Conservation (phyloP, 2,113 vertebrate species). For the Chloropsis hardwickii region DNA sequence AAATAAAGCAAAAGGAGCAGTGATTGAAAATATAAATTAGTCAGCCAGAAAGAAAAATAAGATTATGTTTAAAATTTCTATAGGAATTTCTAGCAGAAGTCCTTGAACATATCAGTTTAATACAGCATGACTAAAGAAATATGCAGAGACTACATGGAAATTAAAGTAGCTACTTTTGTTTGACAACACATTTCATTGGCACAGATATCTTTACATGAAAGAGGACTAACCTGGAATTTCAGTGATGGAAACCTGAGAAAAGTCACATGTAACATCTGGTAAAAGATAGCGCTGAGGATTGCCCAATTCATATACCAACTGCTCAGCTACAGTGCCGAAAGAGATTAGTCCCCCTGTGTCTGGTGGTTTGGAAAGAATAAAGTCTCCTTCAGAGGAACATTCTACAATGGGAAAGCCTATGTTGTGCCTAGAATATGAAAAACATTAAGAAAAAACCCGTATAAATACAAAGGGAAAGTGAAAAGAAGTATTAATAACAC, state of each 20-base stretch:
- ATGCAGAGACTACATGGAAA: background rate
- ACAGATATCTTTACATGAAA: background rate
- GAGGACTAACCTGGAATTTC: constrained; percentile 79
- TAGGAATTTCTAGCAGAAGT: background rate
- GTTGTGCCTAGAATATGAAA: constrained; percentile 78
- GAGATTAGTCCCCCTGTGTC: constrained; percentile 79
- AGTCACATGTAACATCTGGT: constrained; percentile 86
- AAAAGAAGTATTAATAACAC: background rate
- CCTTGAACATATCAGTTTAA: background rate
- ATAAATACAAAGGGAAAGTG: background rate
- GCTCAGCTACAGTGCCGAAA: constrained; percentile 83
- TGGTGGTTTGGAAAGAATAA: constrained; percentile 80
- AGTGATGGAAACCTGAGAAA: constrained; percentile 80
- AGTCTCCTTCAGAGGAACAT: constrained; percentile 79
- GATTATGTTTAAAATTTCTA: background rate
- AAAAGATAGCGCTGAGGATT: constrained; percentile 81
- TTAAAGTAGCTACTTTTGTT: background rate
- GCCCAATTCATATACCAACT: constrained; percentile 84
- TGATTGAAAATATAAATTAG: background rate
- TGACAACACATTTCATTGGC: background rate
- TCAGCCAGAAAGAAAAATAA: background rate
- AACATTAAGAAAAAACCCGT: background rate
- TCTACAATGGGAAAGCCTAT: constrained; percentile 85
- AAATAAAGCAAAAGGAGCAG: background rate
- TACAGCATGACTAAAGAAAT: background rate